Base-by-base conservation (phyloP, 2,888 invertebrate species). In the Zaprionus bogoriensis region DNA sequence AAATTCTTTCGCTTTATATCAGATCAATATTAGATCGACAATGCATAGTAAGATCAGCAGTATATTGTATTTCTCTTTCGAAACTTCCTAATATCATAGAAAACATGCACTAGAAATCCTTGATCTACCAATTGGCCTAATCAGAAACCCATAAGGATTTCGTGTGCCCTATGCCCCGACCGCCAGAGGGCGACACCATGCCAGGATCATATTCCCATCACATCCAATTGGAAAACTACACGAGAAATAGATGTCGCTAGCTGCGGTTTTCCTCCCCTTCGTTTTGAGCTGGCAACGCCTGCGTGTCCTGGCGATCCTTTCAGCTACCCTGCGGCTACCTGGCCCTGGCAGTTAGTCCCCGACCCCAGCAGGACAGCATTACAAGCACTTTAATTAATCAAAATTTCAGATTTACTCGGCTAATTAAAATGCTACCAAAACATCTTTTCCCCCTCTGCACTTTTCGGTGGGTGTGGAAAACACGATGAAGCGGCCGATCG, bases 391-490 rank as follows among this genome's bases (percentile, higher is more conserved):
- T 87, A 83, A 82, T 82, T 84, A 82, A 82, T 87, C 82, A 86
- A 41, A n/a, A 44, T 44, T 44, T 44, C 57, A 51, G 61, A 74
- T 36, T 36, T 36, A 36, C 17, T 17, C 32, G 32, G 75, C 81
- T 82, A 86, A 82, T 82, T 86, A 86, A 82, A 80, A 70, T 77
- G 81, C 81, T 77, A 74, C 83, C 87, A 86, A 75, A 79, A 79
- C 59, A 82, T 76, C 46, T 68, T 66, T 25, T 27, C 17, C 20
- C 19, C 27, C 12, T 12, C 22, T 38, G 28, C 14, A n/a, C 2
- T 41, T 54, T 57, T 44, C 17, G 4, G 39, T 30, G 67, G 67
- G 63, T 70, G 74, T 68, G 54, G 36, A 62, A 63, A 9, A 1
- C 27, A 10, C 9, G 27, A 27, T 27, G 27, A n/a, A n/a, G n/a